Evolutionary conservation across 2,797 vertebrate genomes (phyloP).

Genomic region (Muraenolepis orangiensis): DNA sequence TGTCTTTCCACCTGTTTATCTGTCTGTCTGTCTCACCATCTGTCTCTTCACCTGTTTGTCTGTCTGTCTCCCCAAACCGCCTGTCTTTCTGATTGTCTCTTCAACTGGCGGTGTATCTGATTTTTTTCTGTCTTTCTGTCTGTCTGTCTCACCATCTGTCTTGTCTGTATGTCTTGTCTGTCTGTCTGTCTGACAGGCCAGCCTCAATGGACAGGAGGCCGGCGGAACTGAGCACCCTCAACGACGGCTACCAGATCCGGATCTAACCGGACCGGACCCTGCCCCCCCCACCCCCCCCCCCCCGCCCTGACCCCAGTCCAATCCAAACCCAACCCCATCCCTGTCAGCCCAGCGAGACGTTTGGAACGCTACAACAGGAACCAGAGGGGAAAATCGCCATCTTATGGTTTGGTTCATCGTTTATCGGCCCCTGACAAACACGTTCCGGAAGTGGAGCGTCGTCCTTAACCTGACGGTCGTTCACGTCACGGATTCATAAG

Average conservation of each 20-base stretch:
- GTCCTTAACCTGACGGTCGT: too few relatives aligned
- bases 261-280: slow-evolving; percentile 65
- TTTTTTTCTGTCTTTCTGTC: not conserved
- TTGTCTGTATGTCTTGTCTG: not conserved
- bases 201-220: slow-evolving; percentile 83
- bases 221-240: slow-evolving; percentile 84
- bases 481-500: too few relatives aligned
- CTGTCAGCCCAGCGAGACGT: not conserved
- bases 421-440: too few relatives aligned
- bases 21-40: not conserved
- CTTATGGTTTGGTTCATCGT: not conserved
- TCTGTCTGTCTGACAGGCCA: slow-evolving; percentile 70
- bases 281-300: not conserved
- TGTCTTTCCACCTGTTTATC: too few relatives aligned
- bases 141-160: not conserved
- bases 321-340: not conserved
- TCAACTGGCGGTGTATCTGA: not conserved
- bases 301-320: too few relatives aligned
- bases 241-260: slow-evolving; percentile 93
- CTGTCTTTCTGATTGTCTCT: too few relatives aligned
- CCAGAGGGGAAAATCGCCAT: too few relatives aligned
- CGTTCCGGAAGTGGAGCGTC: too few relatives aligned
- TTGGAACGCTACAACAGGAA: not conserved
- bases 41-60: not conserved
- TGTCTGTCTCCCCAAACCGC: too few relatives aligned